A percentile compares a stretch with the other conserved stretches of the same genome.
These are phyloP conservation scores for Steinernema carpocapsae DNA, from an alignment of 2,888 invertebrate genomes.

Conservation along the genomic window DNA sequence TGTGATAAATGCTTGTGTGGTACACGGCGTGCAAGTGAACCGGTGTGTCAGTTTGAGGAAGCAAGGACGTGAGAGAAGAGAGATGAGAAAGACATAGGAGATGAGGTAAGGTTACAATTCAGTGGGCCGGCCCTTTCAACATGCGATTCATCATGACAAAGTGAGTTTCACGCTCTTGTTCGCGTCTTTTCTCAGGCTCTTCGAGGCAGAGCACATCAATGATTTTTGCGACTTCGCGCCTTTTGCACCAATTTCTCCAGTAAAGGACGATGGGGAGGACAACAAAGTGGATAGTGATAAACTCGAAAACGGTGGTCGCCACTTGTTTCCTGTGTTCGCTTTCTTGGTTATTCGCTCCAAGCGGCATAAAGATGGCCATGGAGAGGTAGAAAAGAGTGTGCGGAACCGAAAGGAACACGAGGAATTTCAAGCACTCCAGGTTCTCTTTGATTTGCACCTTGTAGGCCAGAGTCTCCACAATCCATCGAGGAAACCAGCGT, in stretches of 20 bases:
- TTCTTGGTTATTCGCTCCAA: neutral
- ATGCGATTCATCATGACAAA: no score
- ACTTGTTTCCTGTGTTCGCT: neutral
- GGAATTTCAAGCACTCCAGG: slow-evolving; percentile 1
- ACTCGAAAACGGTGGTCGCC: neutral
- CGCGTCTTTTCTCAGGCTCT: no score
- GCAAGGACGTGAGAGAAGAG: no score
- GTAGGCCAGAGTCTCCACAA: neutral
- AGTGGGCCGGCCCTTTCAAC: no score
- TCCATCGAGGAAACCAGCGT: neutral
- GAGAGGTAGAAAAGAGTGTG: neutral
- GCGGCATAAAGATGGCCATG: slow-evolving; percentile 7
- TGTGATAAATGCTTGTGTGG: no score
- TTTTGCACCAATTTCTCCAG: neutral
- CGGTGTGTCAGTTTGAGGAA: no score
- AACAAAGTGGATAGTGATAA: slow-evolving; percentile 8
- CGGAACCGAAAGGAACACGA: neutral
- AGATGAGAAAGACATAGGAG: no score
- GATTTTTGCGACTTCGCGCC: no score
- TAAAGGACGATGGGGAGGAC: neutral
- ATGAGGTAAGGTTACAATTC: no score
- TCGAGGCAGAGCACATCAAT: no score
- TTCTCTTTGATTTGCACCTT: slow-evolving; percentile 15
- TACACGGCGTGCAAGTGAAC: no score
- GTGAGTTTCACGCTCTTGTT: no score